Base-by-base conservation (phyloP, 2,888 invertebrate species). In the Ochropleura plecta region DNA sequence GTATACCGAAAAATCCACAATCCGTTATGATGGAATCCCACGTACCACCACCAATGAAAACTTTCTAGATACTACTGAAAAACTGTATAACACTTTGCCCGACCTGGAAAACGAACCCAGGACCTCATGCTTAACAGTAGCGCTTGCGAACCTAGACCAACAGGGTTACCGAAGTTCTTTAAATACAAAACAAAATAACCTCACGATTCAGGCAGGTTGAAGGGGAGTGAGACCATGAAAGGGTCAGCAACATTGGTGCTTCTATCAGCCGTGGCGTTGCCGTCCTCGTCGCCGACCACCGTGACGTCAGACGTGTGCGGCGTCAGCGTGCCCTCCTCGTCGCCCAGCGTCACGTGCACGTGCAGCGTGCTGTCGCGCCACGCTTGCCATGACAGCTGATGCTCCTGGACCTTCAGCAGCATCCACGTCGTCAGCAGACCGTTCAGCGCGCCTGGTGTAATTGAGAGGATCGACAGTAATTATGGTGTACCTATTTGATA, bases 391-490 rank as follows among this genome's bases (percentile, higher is more conserved):
- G 96, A 94, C 88, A 91, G 63, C 92, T 96, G 96, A 91, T 96
- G 96, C 92, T 96, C 96, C 88, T 96, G 96, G 83, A 96, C 92
- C 93, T 96, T 96, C 57, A 96, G 93, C 88, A 96, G 93, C 93
- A 96, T 94, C 96, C 96, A 96, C 57, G 96, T 96, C 2, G 96
- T 96, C 77, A 96, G 91, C 79, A 96, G 90, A 0, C 96, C 96
- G 91, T 96, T 96, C 16, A 96, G 88, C 0, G 96, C 96, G 20
- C 96, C 96, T 96, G 86, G 9, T 20, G 69, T 62, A n/a, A 84
- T 84, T 55, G 48, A 80, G 70, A 76, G 53, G 66, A 44, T 20
- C 57, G 73, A 46, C 57, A 66, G 10, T 70, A 40, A 76, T 76
- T 70, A 76, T 68, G 72, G n/a, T 44, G 30, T 14, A 66, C 79